phyloP scores from a whole-genome alignment of 2,113 vertebrate species.

The Gambusia affinis region DNA sequence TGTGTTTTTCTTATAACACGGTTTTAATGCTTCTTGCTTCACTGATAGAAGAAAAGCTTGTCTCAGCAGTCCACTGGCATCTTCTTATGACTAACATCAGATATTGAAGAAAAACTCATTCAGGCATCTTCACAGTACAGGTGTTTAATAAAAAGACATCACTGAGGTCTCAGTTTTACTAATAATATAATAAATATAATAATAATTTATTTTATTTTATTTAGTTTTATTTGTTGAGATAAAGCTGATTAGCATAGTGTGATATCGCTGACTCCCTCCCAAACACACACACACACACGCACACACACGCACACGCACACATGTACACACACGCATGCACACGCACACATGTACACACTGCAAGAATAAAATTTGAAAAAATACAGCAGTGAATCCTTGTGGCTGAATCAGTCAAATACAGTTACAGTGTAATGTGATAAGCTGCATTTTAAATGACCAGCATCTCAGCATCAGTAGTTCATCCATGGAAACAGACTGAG shows the following conservation, averaged over 20 bases:
- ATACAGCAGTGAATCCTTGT: not conserved
- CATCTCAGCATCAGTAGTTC: not conserved
- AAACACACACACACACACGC: no score
- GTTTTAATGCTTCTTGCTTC: not conserved
- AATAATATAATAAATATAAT: no score
- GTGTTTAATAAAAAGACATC: not conserved
- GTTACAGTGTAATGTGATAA: conserved; percentile 9
- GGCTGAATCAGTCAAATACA: conserved; percentile 38
- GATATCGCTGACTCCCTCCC: not conserved
- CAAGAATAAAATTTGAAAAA: not conserved
- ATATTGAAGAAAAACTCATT: conserved; percentile 17
- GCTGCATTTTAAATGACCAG: conserved; percentile 2
- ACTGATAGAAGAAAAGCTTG: conserved; percentile 36
- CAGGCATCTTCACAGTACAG: not conserved
- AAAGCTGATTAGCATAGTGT: conserved; percentile 47
- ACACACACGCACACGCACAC: not conserved
- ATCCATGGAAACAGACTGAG: not conserved
- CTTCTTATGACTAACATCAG: conserved; percentile 23
- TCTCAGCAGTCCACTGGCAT: conserved; percentile 48
- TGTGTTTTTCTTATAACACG: conserved; percentile 6
- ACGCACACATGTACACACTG: not conserved
- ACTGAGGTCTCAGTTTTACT: conserved; percentile 10
- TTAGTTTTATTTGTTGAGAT: conserved; percentile 15
- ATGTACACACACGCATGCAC: not conserved
- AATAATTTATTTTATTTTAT: no score